phyloP scores from a whole-genome alignment of 2,888 invertebrate species.

The Lomographa bimaculata region DNA sequence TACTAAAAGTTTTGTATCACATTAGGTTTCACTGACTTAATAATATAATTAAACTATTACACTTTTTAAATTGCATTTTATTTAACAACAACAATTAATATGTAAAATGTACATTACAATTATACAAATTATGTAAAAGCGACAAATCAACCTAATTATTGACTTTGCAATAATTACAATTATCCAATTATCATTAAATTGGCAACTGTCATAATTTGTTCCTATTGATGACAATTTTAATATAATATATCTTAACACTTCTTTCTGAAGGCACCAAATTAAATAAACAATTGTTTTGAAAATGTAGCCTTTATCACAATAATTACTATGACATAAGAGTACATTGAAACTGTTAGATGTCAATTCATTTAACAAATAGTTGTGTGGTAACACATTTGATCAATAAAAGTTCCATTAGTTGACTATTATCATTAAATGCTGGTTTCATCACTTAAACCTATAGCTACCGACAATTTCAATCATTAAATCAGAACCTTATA shows the following conservation, averaged over 20 bases:
- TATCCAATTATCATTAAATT: conserved; percentile 25
- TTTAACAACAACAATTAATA: conserved; percentile 78
- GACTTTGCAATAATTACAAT: conserved; percentile 50
- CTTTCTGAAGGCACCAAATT: conserved; percentile 24
- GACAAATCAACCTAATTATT: conserved; percentile 54
- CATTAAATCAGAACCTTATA: no score
- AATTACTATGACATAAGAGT: no score
- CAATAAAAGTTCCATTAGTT: conserved; percentile 32
- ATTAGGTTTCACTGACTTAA: conserved; percentile 34
- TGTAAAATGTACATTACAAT: conserved; percentile 78
- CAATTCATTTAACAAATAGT: no score
- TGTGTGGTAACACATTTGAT: conserved; percentile 40
- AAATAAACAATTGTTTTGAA: conserved; percentile 7
- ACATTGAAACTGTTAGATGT: no score
- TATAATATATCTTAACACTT: conserved; percentile 4
- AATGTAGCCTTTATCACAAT: no score
- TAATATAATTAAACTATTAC: conserved; percentile 10
- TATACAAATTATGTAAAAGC: conserved; percentile 71
- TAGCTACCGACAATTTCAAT: conserved; percentile 41
- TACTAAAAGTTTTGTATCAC: conserved; percentile 83
- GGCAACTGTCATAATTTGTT: conserved; percentile 23
- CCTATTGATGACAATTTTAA: conserved; percentile 8
- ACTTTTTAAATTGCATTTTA: conserved; percentile 57
- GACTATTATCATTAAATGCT: conserved; percentile 44
- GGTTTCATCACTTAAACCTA: conserved; percentile 43